Base-by-base conservation (phyloP, 2,113 vertebrate species). In the Lamprotornis superbus region DNA sequence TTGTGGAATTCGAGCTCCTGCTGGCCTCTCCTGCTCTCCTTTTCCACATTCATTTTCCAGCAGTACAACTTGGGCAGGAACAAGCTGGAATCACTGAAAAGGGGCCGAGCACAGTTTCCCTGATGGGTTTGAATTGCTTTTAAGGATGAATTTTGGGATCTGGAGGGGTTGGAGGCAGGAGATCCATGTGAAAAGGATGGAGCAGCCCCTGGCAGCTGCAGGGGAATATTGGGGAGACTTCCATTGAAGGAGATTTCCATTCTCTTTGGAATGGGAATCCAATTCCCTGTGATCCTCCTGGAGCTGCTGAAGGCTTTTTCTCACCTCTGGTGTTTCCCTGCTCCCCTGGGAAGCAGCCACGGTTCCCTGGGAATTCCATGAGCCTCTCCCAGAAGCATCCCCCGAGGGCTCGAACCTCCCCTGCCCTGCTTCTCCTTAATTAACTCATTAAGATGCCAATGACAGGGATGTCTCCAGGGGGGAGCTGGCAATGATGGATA, bases 351-450 rank as follows among this genome's bases (percentile, higher is more conserved):
- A 84, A 90, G 61, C 86, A 60, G 33, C 79, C 80, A 17, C 12
- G 0, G 15, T 53, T 65, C 94, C 63, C 60, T 25, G 88, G 96
- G 95, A 89, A 39, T 33, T 27, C 70, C 55, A 3, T 8, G 82
- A 86, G 52, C 77, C 74, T 83, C 71, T 96, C 83, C 88, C 84
- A 40, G 20, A 64, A 44, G 20, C 56, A 49, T 94, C 60, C 95
- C 87, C 76, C 11, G 59, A 61, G 91, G 84, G 57, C 46, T 7
- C 4, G 1, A 81, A 61, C 94, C 91, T 95, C 90, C 63, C 84
- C 83, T 31, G 76, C 84, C 87, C 94, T 76, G 71, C 68, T 96
- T 98, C 94, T 95, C 89, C 91, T 69, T 97, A 96, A 97, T 97
- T 94, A 97, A 97, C 87, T 97, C 80, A 23, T 96, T 83, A 83